Base-by-base conservation (phyloP, 1,140 invertebrate genomes). In the Trigoniulus corallinus region DNA sequence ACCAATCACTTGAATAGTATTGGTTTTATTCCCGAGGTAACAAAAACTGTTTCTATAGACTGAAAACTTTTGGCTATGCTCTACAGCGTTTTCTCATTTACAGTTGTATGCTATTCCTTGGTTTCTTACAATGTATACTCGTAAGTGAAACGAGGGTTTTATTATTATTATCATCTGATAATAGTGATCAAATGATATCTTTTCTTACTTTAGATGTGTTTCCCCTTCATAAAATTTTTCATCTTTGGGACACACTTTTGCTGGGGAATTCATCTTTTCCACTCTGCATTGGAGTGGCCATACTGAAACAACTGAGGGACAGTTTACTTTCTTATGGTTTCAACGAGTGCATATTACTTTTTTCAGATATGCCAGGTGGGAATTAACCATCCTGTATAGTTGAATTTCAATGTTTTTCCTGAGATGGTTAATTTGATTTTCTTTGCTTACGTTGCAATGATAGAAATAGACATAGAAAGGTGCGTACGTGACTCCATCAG, bases 61-160 rank as follows among this genome's bases (percentile, higher is more conserved):
- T 7, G 18, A 20, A 4, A 44, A 34, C 15, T 34, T 34, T 34
- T 7, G 15, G 15, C 7, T 44, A 44, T 18, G 18, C 18, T 7
- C 21, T 44, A 24, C 18, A 44, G 24, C 12, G 4, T 44, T 24
- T 51, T 57, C 52, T 57, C 51, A 55, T 47, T 64, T 64, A 24
- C 60, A 70, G 72, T 70, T 98, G 1, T 98, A 98, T 71, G 89
- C 95, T n/a, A 98, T 98, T 65, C 94, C 95, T 0, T 98, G 95
- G 95, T 98, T 98, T 67, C 71, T 99, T 3, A 99, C 95, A 10
- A 96, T 98, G 88, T 98, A 97, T 73, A 95, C 94, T 51, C 94
- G 88, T 95, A 75, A 81, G 84, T n/a, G n/a, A n/a, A n/a, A n/a
- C n/a, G n/a, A n/a, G n/a, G n/a, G n/a, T n/a, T n/a, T n/a, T n/a